Conservation (phyloP, 2,888 invertebrate genomes). For the Drosophila pseudotakahashii region DNA sequence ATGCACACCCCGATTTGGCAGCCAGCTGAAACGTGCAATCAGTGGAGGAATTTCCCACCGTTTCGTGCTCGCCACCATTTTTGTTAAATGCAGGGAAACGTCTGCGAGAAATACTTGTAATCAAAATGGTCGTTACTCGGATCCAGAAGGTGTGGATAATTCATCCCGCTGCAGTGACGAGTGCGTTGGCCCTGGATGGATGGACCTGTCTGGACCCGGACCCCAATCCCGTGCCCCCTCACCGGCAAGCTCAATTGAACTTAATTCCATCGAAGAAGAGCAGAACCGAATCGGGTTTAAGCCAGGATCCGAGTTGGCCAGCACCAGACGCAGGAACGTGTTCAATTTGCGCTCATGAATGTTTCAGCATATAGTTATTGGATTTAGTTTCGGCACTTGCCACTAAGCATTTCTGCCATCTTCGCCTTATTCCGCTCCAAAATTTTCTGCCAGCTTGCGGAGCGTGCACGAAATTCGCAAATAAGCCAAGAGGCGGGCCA, state of each 20-base stretch:
- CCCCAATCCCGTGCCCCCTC: constrained; percentile 4
- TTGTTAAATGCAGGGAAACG: constrained; percentile 53
- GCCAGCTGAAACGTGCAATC: constrained; percentile 59
- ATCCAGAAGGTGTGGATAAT: constrained; percentile 69
- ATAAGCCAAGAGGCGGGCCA: constrained; percentile 40
- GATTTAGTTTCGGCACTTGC: constrained; percentile 76
- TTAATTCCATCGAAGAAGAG: constrained; percentile 57
- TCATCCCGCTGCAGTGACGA: constrained; percentile 50
- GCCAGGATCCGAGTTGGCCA: constrained; percentile 32
- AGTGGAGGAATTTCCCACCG: constrained; percentile 52
- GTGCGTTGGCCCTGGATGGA: constrained; percentile 67
- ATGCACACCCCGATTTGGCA: constrained; percentile 52
- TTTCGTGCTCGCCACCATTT: constrained; percentile 8
- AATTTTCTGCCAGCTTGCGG: constrained; percentile 38
- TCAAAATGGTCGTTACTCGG: constrained; percentile 62
- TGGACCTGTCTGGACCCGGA: constrained; percentile 38
- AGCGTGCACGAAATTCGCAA: constrained; percentile 72
- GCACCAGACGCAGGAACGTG: constrained; percentile 59
- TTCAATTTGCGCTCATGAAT: constrained; percentile 80
- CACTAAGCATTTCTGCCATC: constrained; percentile 61
- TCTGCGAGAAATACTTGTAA: constrained; percentile 63
- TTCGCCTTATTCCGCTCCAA: constrained; percentile 11
- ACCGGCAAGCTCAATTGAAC: constrained; percentile 60
- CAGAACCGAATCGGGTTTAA: constrained; percentile 14
- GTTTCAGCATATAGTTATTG: constrained; percentile 76